A percentile compares a stretch with the other conserved stretches of the same genome.
These are phyloP conservation scores for Mionectes olivaceus DNA, from an alignment of 2,797 vertebrate species.

Conservation along the genomic window DNA sequence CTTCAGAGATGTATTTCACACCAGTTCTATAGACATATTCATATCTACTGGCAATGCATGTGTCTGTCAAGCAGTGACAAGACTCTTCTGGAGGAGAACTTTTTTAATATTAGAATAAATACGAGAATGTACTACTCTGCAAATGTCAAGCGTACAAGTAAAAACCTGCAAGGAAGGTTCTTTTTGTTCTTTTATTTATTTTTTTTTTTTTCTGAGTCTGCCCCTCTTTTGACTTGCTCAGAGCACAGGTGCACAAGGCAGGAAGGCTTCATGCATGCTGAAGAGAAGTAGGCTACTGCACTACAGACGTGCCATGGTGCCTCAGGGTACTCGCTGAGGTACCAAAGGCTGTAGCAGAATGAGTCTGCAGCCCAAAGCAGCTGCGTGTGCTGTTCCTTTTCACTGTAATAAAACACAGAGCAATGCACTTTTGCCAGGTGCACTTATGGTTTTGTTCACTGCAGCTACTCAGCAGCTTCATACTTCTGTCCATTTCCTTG, in stretches of 20 bases:
- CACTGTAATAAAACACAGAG: neutral
- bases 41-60: neutral
- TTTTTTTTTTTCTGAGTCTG: neutral
- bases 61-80: neutral
- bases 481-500: neutral
- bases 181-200: neutral
- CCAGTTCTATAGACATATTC: neutral
- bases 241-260: conserved; percentile 39
- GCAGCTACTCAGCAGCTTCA: neutral
- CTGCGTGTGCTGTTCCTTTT: neutral
- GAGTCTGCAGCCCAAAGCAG: neutral
- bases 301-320: neutral
- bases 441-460: neutral
- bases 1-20: conserved; percentile 44
- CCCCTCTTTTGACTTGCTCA: conserved; percentile 1
- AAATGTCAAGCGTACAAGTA: conserved; percentile 38
- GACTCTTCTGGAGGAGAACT: neutral
- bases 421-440: neutral
- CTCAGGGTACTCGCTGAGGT: neutral
- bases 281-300: neutral
- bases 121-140: neutral
- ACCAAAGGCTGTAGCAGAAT: neutral
- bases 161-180: neutral
- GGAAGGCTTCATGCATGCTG: neutral
- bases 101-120: conserved; percentile 29